Evolutionary conservation across 2,797 vertebrate species (phyloP).

Genomic region (Parauchenoglanis ngamensis): DNA sequence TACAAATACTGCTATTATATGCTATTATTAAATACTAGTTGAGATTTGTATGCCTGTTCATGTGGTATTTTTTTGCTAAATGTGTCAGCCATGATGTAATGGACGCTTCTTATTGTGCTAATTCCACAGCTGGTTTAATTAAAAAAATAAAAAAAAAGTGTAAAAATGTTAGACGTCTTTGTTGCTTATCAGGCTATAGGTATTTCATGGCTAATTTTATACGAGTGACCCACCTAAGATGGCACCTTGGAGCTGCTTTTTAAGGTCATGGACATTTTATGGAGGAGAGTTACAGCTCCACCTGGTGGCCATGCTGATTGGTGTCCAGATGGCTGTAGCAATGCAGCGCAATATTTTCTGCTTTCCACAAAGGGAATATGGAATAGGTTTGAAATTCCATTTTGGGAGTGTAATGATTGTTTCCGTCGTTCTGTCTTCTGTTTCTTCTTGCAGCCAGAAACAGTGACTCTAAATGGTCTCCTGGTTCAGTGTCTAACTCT

Average conservation of each 20-base stretch:
- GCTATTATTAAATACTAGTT: no score
- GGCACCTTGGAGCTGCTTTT: not conserved
- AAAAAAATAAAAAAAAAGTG: not conserved
- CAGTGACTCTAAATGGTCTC: constrained; percentile 98
- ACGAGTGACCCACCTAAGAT: no score
- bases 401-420: not conserved
- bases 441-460: constrained; percentile 84
- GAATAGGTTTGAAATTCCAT: not conserved
- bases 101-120: not conserved
- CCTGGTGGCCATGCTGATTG: not conserved
- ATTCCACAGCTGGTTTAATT: not conserved
- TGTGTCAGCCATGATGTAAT: not conserved
- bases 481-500: constrained; percentile 91
- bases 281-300: not conserved
- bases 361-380: not conserved
- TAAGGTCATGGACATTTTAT: not conserved
- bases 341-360: not conserved
- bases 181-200: not conserved
- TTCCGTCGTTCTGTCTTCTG: not conserved
- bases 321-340: not conserved
- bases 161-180: not conserved
- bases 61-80: not conserved
- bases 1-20: no score
- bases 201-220: not conserved
- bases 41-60: not conserved